Base-by-base conservation (phyloP, 2,113 vertebrate genomes). In the Caloenas nicobarica region DNA sequence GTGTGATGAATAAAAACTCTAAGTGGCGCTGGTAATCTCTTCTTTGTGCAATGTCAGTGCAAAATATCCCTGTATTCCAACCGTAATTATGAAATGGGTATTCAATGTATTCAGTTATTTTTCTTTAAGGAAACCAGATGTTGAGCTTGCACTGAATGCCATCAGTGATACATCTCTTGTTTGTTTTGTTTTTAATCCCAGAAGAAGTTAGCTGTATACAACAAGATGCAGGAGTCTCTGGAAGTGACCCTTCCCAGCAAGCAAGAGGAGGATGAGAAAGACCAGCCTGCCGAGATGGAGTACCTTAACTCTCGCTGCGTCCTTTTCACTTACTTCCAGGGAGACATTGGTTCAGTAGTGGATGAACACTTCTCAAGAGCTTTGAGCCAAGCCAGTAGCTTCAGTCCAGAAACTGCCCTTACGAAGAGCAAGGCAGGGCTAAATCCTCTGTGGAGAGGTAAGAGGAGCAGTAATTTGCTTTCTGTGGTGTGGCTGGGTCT, bases 301-400 rank as follows among this genome's bases (percentile, higher is more conserved):
- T 99, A 99, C 98, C 96, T 99, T 97, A 99, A 99, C 97, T 99
- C 99, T 97, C 98, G 99, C 90, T 99, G 99, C 88, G 99, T 99
- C 96, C 98, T 99, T 97, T 99, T 99, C 98, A 99, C 99, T 74
- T 99, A 99, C 97, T 99, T 99, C 98, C 99, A 99, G 95, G 99
- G 99, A 72, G 98, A 99, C 97, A 99, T 99, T 80, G 98, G 99
- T 14, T 99, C 99, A 18, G 99, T 99, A 96, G 99, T 99, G 89
- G 99, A 99, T 81, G 99, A 99, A 95, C 99, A 99, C 95, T 99
- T 99, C 97, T 99, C 99, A 53, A 98, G 99, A 88, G 99, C 99
- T 96, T 98, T 99, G 95, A 99, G 99, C 96, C 99, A 99, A 98
- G 92, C 98, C 89, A 98, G 98, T 93, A 98, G 96, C 97, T 99